These are phyloP conservation scores for Pantherophis guttatus DNA, from an alignment of 2,113 vertebrate genomes.

Conservation along the genomic window DNA sequence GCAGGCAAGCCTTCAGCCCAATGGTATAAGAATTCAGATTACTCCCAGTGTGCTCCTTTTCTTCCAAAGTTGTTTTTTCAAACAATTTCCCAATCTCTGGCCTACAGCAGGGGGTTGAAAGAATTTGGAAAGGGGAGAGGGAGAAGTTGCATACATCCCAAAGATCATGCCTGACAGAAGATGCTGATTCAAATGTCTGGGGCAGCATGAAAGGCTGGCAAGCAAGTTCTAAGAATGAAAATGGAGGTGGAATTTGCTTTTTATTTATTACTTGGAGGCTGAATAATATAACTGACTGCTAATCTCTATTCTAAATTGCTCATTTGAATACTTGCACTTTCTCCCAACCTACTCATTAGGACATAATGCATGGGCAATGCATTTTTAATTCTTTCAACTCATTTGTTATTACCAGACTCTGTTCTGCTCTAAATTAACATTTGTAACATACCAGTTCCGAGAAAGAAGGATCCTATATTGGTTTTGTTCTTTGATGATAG, in stretches of 20 bases:
- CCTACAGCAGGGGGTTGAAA: not conserved
- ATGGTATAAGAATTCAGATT: not conserved
- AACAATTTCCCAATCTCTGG: not conserved
- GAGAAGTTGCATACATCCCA: not conserved
- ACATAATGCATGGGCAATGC: constrained; percentile 13
- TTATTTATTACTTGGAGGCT: constrained; percentile 24
- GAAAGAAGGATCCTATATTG: constrained; percentile 25
- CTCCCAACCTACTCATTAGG: not conserved
- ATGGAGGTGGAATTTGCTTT: not conserved
- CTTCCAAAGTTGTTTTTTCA: not conserved
- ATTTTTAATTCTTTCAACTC: constrained; percentile 54
- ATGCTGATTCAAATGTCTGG: not conserved
- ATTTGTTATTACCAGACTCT: constrained; percentile 53
- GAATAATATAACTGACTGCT: constrained; percentile 45
- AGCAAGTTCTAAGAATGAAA: not conserved
- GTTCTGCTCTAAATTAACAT: constrained; percentile 56
- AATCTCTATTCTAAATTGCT: constrained; percentile 35
- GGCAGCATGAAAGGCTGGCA: not conserved
- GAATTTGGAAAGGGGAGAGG: not conserved
- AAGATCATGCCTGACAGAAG: not conserved
- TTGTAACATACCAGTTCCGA: constrained; percentile 55
- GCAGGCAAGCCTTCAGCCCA: not conserved
- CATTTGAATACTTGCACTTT: not conserved
- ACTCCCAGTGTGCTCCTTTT: not conserved
- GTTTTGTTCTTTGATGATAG: constrained; percentile 17